Percentiles rank a stretch among this genome's conserved stretches.
Conservation (phyloP, 1,140 invertebrate species). For the Tetranychus cinnabarinus region DNA sequence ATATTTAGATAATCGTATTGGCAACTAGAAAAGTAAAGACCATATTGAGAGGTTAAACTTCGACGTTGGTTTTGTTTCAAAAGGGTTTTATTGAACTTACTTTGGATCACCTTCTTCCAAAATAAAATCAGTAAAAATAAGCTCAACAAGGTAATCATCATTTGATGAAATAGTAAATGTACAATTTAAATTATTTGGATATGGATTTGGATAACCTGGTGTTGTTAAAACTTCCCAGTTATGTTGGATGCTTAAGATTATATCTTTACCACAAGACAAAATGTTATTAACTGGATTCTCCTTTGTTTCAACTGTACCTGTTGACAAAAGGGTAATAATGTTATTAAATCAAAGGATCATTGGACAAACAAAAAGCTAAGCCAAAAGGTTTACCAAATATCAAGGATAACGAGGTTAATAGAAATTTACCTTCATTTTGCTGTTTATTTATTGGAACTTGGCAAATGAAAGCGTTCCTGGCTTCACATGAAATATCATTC, state of each 20-base stretch:
- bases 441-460: slow-evolving; percentile 21
- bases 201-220: slow-evolving; percentile 39
- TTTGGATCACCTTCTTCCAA: slow-evolving; percentile 35
- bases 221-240: slow-evolving; percentile 26
- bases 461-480: slow-evolving; percentile 43
- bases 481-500: slow-evolving; percentile 46
- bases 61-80: too few relatives aligned
- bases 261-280: background rate
- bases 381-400: too few relatives aligned
- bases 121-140: slow-evolving; percentile 41
- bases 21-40: slow-evolving; percentile 7
- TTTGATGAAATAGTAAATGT: slow-evolving; percentile 31
- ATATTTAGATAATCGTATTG: background rate
- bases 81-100: slow-evolving; percentile 25
- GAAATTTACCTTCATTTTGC: slow-evolving; percentile 8
- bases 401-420: too few relatives aligned
- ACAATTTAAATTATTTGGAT: slow-evolving; percentile 41
- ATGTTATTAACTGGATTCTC: too few relatives aligned
- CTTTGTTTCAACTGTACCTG: too few relatives aligned
- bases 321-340: too few relatives aligned
- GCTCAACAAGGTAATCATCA: slow-evolving; percentile 29
- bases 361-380: too few relatives aligned
- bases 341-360: too few relatives aligned
- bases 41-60: background rate
- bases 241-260: background rate